These are phyloP conservation scores for Phyllotreta cruciferae DNA, from an alignment of 2,888 invertebrate genomes.

Conservation along the genomic window DNA sequence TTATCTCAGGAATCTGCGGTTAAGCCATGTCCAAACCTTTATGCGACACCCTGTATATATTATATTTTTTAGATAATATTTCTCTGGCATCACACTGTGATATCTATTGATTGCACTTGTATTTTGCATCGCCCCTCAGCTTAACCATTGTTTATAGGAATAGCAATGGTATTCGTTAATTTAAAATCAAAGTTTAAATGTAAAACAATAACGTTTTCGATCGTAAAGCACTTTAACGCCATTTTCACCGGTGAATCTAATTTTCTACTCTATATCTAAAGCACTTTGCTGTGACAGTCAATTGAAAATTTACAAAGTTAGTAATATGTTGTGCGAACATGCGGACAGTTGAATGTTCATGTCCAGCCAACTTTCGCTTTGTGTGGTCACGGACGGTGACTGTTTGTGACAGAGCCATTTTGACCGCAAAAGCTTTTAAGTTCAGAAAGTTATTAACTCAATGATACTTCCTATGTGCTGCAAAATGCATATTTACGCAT, in stretches of 20 bases:
- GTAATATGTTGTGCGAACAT: conserved; percentile 54
- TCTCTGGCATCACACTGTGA: too few relatives aligned
- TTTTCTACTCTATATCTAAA: conserved; percentile 34
- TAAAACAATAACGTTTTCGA: neutral
- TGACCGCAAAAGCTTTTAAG: conserved; percentile 53
- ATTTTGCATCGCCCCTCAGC: too few relatives aligned
- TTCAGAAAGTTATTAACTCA: conserved; percentile 39
- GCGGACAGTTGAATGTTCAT: conserved; percentile 56
- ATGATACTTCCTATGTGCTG: conserved; percentile 11
- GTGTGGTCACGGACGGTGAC: conserved; percentile 51
- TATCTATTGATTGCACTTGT: too few relatives aligned
- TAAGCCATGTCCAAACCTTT: too few relatives aligned
- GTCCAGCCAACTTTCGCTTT: conserved; percentile 56
- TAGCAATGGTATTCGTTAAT: too few relatives aligned
- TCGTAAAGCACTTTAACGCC: conserved; percentile 35
- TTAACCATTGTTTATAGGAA: too few relatives aligned
- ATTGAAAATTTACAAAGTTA: conserved; percentile 59
- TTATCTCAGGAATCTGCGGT: too few relatives aligned
- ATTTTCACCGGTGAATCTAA: conserved; percentile 50
- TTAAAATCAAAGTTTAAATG: neutral
- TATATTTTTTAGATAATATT: too few relatives aligned
- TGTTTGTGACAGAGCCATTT: conserved; percentile 55
- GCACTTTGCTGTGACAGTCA: conserved; percentile 50
- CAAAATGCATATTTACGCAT: neutral
- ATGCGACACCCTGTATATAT: too few relatives aligned